Evolutionary conservation across 2,888 invertebrate genomes (phyloP).

Genomic region (Athripsodes cinereus): DNA sequence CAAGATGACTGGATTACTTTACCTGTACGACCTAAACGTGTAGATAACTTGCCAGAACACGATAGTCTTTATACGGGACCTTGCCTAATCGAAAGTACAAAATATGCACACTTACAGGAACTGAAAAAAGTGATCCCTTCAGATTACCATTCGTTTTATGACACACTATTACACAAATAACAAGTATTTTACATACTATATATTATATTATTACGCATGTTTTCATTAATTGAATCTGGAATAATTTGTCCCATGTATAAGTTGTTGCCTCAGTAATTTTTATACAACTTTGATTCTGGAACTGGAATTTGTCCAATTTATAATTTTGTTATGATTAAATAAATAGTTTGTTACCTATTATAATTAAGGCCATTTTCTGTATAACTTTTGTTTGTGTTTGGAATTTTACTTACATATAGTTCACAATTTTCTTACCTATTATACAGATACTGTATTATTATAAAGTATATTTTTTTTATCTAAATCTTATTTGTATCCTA

Average conservation of each 20-base stretch:
- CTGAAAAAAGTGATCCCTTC: neutral
- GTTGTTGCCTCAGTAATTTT: no score
- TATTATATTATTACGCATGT: no score
- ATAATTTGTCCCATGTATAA: no score
- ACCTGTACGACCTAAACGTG: conserved; percentile 20
- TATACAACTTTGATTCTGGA: no score
- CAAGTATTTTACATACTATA: no score
- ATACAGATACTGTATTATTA: neutral
- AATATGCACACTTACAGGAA: neutral
- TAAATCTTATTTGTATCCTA: neutral
- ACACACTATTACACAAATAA: neutral
- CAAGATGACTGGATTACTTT: conserved; percentile 19
- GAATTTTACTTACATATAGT: neutral
- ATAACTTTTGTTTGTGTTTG: no score
- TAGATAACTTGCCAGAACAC: neutral
- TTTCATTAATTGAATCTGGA: no score
- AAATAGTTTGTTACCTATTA: no score
- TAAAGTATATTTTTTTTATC: neutral
- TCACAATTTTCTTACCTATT: neutral
- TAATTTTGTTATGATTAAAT: no score
- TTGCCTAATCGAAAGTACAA: neutral
- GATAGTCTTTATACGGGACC: neutral
- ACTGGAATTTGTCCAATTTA: no score
- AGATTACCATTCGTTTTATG: neutral
- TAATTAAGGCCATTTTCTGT: no score